Base-by-base conservation (phyloP, 2,113 vertebrate species). In the Centropus unirufus region DNA sequence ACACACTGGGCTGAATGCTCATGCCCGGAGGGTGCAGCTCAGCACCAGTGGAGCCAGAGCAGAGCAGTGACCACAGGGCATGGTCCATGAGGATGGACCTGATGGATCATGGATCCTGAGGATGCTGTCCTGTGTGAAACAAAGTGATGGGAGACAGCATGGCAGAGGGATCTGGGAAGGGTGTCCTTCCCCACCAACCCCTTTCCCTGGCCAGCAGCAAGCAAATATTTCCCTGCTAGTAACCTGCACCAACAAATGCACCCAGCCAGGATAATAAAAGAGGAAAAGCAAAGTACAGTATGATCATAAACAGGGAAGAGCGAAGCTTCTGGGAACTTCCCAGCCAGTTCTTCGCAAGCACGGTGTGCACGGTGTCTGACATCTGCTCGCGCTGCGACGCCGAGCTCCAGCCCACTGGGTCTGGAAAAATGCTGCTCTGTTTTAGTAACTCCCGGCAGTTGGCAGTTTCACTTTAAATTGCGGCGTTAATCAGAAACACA, bases 401-500 rank as follows among this genome's bases (percentile, higher is more conserved):
- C 51, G 77, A 86, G 94, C 73, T 91, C 49, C 75, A 66, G 83
- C 95, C 92, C 22, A 13, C 82, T 5, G 92, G 93, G 68, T 95
- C 96, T 97, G 97, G 94, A 95, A 95, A 94, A 90, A 83, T 16
- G 22, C 96, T 77, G 96, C 95, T 59, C 94, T 39, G 78, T 76
- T 97, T 97, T 83, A 95, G 97, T 73, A 83, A 96, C 94, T 96
- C 51, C 40, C 79, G 52, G 52, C 96, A 91, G 68, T 72, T 97
- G 98, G 97, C 98, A 96, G 97, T 87, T 96, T 79, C 93, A 54
- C 83, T 90, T 58, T 78, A 97, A 98, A 97, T 97, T 89, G 87
- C 97, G 78, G 97, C 82, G 96, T 96, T 98, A 98, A 98, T 98
- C 97, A 98, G 97, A 98, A 98, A 98, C 98, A 98, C 95, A 96